These are phyloP conservation scores for Pomacea canaliculata DNA, from an alignment of 2,888 invertebrate species.

Conservation along the genomic window DNA sequence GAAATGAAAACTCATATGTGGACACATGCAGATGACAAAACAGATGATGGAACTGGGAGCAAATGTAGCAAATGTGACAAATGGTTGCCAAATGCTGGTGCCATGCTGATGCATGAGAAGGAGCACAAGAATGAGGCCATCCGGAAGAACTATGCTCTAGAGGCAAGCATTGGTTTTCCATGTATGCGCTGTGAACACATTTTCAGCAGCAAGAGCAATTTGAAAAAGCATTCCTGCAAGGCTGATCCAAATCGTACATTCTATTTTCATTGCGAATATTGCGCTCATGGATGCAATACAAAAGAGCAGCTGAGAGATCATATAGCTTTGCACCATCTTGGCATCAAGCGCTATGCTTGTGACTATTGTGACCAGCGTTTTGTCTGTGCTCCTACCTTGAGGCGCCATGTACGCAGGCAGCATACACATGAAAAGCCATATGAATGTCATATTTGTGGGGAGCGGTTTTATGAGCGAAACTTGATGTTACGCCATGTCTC, in stretches of 20 bases:
- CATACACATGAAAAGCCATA: slow-evolving; percentile 24
- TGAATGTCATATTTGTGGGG: slow-evolving; percentile 22
- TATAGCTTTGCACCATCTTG: slow-evolving; percentile 23
- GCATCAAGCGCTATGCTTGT: slow-evolving; percentile 23
- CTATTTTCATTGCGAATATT: slow-evolving; percentile 25
- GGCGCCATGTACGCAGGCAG: slow-evolving; percentile 21
- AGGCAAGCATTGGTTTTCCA: slow-evolving; percentile 23
- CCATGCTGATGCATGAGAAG: slow-evolving; percentile 27
- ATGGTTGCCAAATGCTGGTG: slow-evolving; percentile 21
- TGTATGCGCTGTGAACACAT: slow-evolving; percentile 27
- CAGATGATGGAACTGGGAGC: slow-evolving; percentile 19
- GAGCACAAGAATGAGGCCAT: slow-evolving; percentile 28
- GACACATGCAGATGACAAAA: slow-evolving; percentile 19
- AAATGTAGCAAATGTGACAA: slow-evolving; percentile 27
- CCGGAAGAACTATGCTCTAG: slow-evolving; percentile 24
- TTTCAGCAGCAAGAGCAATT: slow-evolving; percentile 25
- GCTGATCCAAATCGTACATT: slow-evolving; percentile 24
- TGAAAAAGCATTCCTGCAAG: slow-evolving; percentile 26
- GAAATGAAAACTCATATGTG: slow-evolving; percentile 26
- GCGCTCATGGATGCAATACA: slow-evolving; percentile 25
- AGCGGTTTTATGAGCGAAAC: slow-evolving; percentile 22
- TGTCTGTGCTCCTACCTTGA: slow-evolving; percentile 20
- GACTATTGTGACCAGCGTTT: slow-evolving; percentile 25
- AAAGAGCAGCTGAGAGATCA: slow-evolving; percentile 27
- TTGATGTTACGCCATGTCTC: slow-evolving; percentile 24